phyloP scores from a whole-genome alignment of 1,140 invertebrate genomes.

The Drosophila nigromelanica region DNA sequence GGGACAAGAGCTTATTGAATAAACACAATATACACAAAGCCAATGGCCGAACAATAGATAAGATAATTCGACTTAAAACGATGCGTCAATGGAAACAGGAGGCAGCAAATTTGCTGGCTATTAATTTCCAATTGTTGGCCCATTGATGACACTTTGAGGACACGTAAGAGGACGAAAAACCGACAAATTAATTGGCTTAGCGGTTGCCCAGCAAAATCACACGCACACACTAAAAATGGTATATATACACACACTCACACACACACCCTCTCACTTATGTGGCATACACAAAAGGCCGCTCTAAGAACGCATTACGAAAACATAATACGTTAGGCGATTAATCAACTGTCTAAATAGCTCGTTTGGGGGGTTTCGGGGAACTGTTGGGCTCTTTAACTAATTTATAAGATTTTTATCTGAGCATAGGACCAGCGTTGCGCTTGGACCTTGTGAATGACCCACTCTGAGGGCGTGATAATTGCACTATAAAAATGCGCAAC shows the following conservation, averaged over 20 bases:
- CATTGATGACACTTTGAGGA: conserved; percentile 77
- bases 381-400: conserved; percentile 55
- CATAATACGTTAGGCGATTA: conserved; percentile 76
- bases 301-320: conserved; percentile 64
- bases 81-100: conserved; percentile 37
- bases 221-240: background rate
- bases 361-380: conserved; percentile 17
- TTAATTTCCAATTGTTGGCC: conserved; percentile 71
- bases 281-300: conserved; percentile 46
- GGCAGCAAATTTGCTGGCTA: conserved; percentile 57
- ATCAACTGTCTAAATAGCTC: conserved; percentile 72
- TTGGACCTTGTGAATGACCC: conserved; percentile 18
- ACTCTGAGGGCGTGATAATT: conserved; percentile 68
- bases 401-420: conserved; percentile 73
- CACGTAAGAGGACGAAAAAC: conserved; percentile 35
- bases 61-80: conserved; percentile 15
- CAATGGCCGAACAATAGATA: conserved; percentile 14
- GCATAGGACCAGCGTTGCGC: conserved; percentile 3
- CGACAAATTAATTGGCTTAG: conserved; percentile 70
- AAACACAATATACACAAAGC: conserved; percentile 16
- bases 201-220: conserved; percentile 45
- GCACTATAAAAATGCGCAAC: conserved; percentile 77
- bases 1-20: conserved; percentile 26
- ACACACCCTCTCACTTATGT: background rate
- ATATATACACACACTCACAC: conserved; percentile 17